Conservation (phyloP, 2,797 vertebrate species). For the Amphiprion clarkii region DNA sequence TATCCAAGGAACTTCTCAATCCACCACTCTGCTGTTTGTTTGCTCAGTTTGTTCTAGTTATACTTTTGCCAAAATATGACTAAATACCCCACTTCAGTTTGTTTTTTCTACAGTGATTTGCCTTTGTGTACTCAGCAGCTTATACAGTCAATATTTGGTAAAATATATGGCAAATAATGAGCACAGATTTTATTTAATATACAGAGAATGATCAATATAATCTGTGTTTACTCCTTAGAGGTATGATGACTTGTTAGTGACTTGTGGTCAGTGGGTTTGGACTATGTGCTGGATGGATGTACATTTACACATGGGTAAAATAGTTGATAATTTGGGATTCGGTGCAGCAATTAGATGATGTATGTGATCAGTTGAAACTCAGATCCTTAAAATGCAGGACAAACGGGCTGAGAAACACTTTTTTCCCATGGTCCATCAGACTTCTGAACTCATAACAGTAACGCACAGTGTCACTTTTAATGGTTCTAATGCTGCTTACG, state of each 20-base stretch:
- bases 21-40: neutral
- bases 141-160: neutral
- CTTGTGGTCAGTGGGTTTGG: slow-evolving; percentile 8
- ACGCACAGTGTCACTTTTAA: too few relatives aligned
- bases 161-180: neutral
- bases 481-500: too few relatives aligned
- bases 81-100: neutral
- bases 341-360: neutral
- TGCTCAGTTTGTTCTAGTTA: neutral
- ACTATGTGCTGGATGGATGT: slow-evolving; percentile 17
- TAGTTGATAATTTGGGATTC: slow-evolving; percentile 9
- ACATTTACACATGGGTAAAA: slow-evolving; percentile 1
- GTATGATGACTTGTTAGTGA: neutral
- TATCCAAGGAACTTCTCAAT: slow-evolving; percentile 3
- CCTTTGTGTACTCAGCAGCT: neutral
- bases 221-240: neutral
- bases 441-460: too few relatives aligned
- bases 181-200: neutral
- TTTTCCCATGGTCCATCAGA: too few relatives aligned
- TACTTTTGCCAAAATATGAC: neutral
- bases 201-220: neutral
- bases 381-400: too few relatives aligned
- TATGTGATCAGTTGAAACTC: neutral
- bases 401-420: too few relatives aligned
- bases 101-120: neutral